These are phyloP conservation scores for Picathartes gymnocephalus DNA, from an alignment of 2,113 vertebrate genomes.

Conservation along the genomic window DNA sequence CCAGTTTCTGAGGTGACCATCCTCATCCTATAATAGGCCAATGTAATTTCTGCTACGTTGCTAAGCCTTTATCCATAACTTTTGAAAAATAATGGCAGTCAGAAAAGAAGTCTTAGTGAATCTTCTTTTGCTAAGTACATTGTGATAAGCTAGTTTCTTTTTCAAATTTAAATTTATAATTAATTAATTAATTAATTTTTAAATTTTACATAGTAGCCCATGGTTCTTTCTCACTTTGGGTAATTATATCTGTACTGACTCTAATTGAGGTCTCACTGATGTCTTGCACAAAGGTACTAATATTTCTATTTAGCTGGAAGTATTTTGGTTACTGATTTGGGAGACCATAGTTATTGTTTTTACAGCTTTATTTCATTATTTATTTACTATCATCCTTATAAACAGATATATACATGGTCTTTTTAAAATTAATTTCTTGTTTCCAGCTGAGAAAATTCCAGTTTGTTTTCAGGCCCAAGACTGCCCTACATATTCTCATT, in stretches of 20 bases:
- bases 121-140: not conserved
- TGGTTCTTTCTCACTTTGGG: not conserved
- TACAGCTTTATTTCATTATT: not conserved
- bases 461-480: not conserved
- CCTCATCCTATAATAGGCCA: not conserved
- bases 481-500: not conserved
- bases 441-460: not conserved
- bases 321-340: not conserved
- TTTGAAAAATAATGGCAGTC: not conserved
- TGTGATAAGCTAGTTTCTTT: not conserved
- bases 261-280: not conserved
- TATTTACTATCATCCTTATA: not conserved
- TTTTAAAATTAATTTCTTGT: not conserved
- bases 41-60: not conserved
- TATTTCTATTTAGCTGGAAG: not conserved
- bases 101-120: not conserved
- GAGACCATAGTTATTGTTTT: not conserved
- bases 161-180: not conserved
- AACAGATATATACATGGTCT: not conserved
- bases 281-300: not conserved
- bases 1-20: not conserved
- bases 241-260: not conserved
- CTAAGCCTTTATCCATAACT: rapidly evolving
- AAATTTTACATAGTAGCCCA: not conserved
- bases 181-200: not conserved